Evolutionary conservation across 2,888 invertebrate genomes (phyloP), one percentile per base, ranked within the genome.

Genomic region (Lamproptera curius): DNA sequence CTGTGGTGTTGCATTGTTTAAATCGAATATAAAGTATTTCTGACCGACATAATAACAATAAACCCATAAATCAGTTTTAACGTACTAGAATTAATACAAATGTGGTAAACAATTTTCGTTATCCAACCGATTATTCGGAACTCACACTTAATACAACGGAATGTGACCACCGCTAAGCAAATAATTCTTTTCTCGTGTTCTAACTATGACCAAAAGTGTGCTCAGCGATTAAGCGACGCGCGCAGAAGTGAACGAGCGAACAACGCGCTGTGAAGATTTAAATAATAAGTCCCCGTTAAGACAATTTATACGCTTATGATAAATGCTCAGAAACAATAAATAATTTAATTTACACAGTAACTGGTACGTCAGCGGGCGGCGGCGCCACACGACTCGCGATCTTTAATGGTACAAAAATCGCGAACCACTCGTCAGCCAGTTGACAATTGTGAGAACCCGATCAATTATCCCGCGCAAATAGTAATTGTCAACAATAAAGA

Each of bases 361-460:
- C 60, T 64, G 70, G 69, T 20, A 59, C 58, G 65, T 67, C 69
- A 63, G 63, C 58, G 54, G 61, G 63, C 62, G 58, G 59, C 70
- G 73, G 74, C 73, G 77, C 74, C 74, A 70, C 58, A 55, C 62
- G 57, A 66, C 70, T 59, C 58, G 61, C 66, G 55, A 60, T 62
- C 71, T 73, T 74, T 80, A 83, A 66, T 63, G 63, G 61, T 55
- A 65, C 65, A 67, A 77, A 85, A 85, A 76, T 79, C 62, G 71
- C 77, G 65, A 73, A 68, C 77, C 63, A 70, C 80, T 82, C 80
- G 70, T 84, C 83, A 76, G 64, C 61, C 55, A 54, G 49, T 73
- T 82, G 86, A 86, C 84, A 81, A 83, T 86, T 85, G 87, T 86
- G 87, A 84, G 87, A 87, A 86, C 83, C 65, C 76, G 79, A 80